Percentiles rank a stretch among this genome's conserved stretches.
phyloP scores from a whole-genome alignment of 2,113 vertebrate genomes.

The Tychaedon coryphoeus region DNA sequence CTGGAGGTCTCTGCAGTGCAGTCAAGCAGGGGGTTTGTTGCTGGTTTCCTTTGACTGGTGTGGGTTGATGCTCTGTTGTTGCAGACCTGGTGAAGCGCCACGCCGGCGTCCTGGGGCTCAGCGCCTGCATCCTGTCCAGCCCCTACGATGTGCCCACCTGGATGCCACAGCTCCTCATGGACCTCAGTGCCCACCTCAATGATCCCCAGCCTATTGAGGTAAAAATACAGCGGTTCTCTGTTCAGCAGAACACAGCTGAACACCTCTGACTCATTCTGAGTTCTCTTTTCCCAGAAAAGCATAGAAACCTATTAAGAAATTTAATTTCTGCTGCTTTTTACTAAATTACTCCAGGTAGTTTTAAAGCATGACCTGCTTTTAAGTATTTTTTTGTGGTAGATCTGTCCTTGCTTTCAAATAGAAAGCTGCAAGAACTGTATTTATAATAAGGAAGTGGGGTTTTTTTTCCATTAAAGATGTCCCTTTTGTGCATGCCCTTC shows the following conservation, averaged over 20 bases:
- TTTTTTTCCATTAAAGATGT: not conserved
- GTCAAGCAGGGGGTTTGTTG: not conserved
- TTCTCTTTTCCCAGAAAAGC: not conserved
- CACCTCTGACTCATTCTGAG: not conserved
- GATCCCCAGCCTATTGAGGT: constrained; percentile 98
- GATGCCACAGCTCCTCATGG: constrained; percentile 98
- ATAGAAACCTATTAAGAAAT: not conserved
- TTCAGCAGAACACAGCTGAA: not conserved
- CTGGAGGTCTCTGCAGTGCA: not conserved
- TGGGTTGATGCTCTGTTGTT: not conserved
- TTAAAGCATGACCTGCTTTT: not conserved
- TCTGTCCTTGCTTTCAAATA: not conserved
- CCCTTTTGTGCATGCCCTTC: not conserved
- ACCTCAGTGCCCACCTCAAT: constrained; percentile 94
- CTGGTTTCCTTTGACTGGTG: not conserved
- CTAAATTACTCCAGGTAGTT: not conserved
- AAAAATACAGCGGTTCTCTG: not conserved
- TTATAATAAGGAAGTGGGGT: not conserved
- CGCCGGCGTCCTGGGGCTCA: constrained; percentile 94
- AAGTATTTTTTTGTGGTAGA: not conserved
- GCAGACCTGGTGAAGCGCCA: constrained; percentile 92
- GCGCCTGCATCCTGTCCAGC: constrained; percentile 93
- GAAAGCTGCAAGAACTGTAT: not conserved
- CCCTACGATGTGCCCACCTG: constrained; percentile 95
- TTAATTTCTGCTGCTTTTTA: not conserved